Percentiles rank a stretch among this genome's conserved stretches.
phyloP scores from a whole-genome alignment of 2,888 invertebrate genomes.

The Acrobeloides nanus region DNA sequence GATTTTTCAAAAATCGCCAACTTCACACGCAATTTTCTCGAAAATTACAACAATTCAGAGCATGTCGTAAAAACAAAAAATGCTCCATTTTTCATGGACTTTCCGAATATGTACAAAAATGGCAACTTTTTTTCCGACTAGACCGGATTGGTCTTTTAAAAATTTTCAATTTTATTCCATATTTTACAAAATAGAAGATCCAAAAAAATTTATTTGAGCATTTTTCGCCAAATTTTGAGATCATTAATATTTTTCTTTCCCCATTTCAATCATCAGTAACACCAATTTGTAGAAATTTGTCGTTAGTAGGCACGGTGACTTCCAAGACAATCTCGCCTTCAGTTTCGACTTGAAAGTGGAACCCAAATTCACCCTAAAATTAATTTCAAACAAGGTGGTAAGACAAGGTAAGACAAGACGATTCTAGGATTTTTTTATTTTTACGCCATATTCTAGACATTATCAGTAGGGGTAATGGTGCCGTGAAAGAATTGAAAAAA shows the following conservation, averaged over 20 bases:
- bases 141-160: background rate
- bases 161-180: background rate
- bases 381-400: too few species aligned
- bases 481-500: too few species aligned
- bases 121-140: too few species aligned
- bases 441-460: background rate
- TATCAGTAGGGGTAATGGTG: too few species aligned
- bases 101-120: too few species aligned
- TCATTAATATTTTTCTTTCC: background rate
- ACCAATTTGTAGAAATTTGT: slow-evolving; percentile 28
- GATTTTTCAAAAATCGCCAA: too few species aligned
- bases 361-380: slow-evolving; percentile 28
- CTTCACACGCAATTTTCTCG: too few species aligned
- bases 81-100: too few species aligned
- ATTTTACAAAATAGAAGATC: background rate
- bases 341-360: slow-evolving; percentile 22
- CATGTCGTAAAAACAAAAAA: too few species aligned
- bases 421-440: background rate
- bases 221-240: background rate
- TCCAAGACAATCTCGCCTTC: slow-evolving; percentile 24
- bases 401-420: background rate
- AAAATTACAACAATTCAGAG: too few species aligned
- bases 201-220: background rate
- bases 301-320: slow-evolving; percentile 24
- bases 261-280: slow-evolving; percentile 13